Percentiles rank a stretch among this genome's conserved stretches.
phyloP scores from a whole-genome alignment of 37 sponge, comb jelly and placozoan genomes.

The Spongilla lacustris region DNA sequence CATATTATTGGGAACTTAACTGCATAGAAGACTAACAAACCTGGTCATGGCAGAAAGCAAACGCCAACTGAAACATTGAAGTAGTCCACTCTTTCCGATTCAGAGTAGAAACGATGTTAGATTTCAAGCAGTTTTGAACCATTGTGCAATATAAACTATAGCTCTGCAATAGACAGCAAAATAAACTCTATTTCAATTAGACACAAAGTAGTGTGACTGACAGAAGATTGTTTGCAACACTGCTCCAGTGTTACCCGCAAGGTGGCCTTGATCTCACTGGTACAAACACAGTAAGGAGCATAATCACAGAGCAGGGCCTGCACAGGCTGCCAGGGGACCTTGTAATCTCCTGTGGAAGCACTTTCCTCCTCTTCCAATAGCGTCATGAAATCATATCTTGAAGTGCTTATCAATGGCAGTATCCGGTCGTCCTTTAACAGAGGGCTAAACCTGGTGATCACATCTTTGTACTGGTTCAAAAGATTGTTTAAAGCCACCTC shows the following conservation, averaged over 20 bases:
- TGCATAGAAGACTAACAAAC: constrained; percentile 3
- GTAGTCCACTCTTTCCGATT: constrained; percentile 42
- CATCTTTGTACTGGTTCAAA: constrained; percentile 15
- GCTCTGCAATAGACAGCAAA: neutral
- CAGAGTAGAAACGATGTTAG: constrained; percentile 29
- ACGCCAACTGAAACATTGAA: constrained; percentile 42
- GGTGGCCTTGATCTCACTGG: neutral
- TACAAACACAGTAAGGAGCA: constrained; percentile 14
- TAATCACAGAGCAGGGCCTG: constrained; percentile 15
- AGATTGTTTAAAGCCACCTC: constrained; percentile 17
- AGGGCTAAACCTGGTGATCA: constrained; percentile 32
- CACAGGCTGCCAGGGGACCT: neutral
- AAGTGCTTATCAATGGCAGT: constrained; percentile 15
- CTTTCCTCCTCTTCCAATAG: constrained; percentile 35
- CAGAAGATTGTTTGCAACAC: neutral
- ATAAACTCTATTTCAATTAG: neutral
- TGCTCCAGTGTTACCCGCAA: constrained; percentile 9
- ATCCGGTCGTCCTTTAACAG: constrained; percentile 38
- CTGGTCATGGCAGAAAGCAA: constrained; percentile 68
- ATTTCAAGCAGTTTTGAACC: constrained; percentile 40
- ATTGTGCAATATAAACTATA: constrained; percentile 49
- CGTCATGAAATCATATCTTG: constrained; percentile 55
- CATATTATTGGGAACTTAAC: neutral
- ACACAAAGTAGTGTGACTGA: neutral
- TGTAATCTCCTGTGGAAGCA: neutral